Evolutionary conservation across 2,113 vertebrate species (phyloP), one percentile per base, ranked within the genome.

Genomic region (Megatriorchis doriae): DNA sequence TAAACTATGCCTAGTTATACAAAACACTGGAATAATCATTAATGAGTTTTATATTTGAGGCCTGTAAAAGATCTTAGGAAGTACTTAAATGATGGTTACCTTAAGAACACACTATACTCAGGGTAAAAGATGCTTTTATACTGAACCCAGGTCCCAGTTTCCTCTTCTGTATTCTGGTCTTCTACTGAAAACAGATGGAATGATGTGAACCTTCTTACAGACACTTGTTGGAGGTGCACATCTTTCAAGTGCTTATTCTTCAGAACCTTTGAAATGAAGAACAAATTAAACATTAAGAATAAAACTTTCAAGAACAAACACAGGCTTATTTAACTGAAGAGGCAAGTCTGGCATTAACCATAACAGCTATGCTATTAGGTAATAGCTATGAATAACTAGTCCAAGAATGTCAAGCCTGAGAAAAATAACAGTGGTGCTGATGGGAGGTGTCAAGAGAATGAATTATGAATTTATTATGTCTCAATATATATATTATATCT

Each of bases 131-230:
- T 91, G 97, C 99, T 99, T 97, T 97, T 98, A 93, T 99, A 99
- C 86, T 98, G 98, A 97, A 99, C 93, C 99, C 99, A 99, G 43
- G 97, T 70, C 74, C 98, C 98, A 40, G 95, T 81, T 79, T 98
- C 98, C 67, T 98, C 98, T 90, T 98, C 98, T 6, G 86, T 80
- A 36, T 97, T 96, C 65, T 92, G 86, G 72, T 97, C 97, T 86
- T 97, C 98, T 95, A 98, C 94, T 86, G 98, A 98, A 97, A 99
- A 99, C 84, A 99, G 98, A 97, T 98, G 98, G 98, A 99, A 99
- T 0, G 99, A 98, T 83, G 99, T 97, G 45, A 99, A 99, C 96
- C 99, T 98, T 96, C 99, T 98, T 40, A 99, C 98, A 74, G 99
- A 99, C 65, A 99, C 98, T 94, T 98, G 98, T 77, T 98, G 98